These are phyloP conservation scores for Harpegnathos saltator DNA, from an alignment of 1,140 invertebrate genomes.

Conservation along the genomic window DNA sequence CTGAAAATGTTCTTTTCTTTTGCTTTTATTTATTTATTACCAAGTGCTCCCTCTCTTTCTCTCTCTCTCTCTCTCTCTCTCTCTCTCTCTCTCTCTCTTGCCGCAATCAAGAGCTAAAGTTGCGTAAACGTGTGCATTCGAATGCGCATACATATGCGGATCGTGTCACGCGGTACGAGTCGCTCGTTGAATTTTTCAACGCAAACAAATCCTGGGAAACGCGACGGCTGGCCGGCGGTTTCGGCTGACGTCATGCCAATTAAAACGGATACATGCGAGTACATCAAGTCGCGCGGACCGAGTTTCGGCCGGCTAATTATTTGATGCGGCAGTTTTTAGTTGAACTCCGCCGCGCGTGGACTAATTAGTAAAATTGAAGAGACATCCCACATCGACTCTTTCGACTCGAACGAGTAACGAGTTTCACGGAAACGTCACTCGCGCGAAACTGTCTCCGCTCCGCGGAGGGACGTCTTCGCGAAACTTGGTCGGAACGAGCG, in stretches of 20 bases:
- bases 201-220: constrained; percentile 71
- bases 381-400: not conserved
- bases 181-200: constrained; percentile 3
- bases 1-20: not conserved
- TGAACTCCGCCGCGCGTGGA: constrained; percentile 28
- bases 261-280: constrained; percentile 65
- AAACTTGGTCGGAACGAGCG: too few relatives aligned
- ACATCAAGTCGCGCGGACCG: not conserved
- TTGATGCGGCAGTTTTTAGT: constrained; percentile 69
- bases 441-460: not conserved
- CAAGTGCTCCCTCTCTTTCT: too few relatives aligned
- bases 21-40: not conserved
- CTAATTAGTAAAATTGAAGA: constrained; percentile 69
- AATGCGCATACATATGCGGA: not conserved
- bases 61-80: too few relatives aligned
- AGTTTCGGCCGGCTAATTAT: constrained; percentile 48
- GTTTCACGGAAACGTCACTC: not conserved
- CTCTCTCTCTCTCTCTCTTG: too few relatives aligned
- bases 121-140: too few relatives aligned
- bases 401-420: not conserved
- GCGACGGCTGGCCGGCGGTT: constrained; percentile 25
- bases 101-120: not conserved
- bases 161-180: too few relatives aligned
- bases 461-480: not conserved
- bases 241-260: constrained; percentile 73